Conservation (phyloP, 1,140 invertebrate genomes). For the Aradophagus sp. region DNA sequence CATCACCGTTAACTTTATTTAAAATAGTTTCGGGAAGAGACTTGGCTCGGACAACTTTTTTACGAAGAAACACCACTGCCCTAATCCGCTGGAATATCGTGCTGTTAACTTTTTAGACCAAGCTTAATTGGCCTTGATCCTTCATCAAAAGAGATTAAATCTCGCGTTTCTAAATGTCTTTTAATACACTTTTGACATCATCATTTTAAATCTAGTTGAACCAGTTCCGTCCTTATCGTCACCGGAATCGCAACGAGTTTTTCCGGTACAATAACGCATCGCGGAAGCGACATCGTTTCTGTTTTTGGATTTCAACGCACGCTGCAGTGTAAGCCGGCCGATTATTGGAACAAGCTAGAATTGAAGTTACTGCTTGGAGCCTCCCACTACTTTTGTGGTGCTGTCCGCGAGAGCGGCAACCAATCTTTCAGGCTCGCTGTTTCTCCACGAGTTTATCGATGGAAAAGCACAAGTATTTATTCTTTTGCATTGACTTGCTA, state of each 20-base stretch:
- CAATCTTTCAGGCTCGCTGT: conserved; percentile 13
- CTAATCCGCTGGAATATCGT: conserved; percentile 1
- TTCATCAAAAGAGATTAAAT: conserved; percentile 15
- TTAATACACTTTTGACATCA: conserved; percentile 10
- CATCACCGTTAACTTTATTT: no score
- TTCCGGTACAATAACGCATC: conserved; percentile 11
- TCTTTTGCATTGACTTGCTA: conserved; percentile 14
- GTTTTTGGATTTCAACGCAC: conserved; percentile 15
- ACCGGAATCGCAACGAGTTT: conserved; percentile 4
- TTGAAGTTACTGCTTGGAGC: conserved; percentile 21
- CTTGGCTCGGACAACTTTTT: neutral
- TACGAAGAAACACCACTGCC: neutral
- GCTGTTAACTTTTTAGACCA: conserved; percentile 14
- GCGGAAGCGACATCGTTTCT: conserved; percentile 11
- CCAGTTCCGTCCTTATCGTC: neutral
- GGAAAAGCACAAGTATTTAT: conserved; percentile 38
- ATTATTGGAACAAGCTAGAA: conserved; percentile 38
- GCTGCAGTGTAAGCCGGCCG: neutral
- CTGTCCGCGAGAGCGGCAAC: conserved; percentile 42
- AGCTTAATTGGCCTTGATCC: conserved; percentile 20
- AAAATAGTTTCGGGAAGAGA: neutral
- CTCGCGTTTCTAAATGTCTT: conserved; percentile 1
- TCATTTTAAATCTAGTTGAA: conserved; percentile 10
- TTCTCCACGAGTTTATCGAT: conserved; percentile 42
- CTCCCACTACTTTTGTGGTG: conserved; percentile 38